Conservation (phyloP, 2,888 invertebrate species). For the Ophion ellenae region DNA sequence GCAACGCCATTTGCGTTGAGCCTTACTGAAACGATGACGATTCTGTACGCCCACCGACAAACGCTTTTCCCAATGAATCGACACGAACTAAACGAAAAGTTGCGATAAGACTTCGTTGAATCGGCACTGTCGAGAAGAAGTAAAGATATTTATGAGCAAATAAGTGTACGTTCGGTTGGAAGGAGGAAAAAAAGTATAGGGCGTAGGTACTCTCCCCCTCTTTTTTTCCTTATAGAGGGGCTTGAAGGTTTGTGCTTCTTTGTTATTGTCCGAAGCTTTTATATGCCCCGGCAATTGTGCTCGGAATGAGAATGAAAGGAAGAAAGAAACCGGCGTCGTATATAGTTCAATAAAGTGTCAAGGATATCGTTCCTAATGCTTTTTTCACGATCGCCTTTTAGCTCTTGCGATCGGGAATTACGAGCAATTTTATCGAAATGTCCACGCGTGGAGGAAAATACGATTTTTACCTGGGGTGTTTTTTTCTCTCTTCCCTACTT, state of each 20-base stretch:
- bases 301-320: conserved; percentile 27
- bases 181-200: conserved; percentile 15
- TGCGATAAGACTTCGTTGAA: conserved; percentile 16
- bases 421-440: conserved; percentile 46
- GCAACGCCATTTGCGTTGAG: not conserved
- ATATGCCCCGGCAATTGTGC: conserved; percentile 27
- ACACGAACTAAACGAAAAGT: conserved; percentile 33
- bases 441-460: conserved; percentile 21
- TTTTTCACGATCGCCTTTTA: conserved; percentile 16
- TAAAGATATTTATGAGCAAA: conserved; percentile 45
- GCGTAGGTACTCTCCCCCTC: not conserved
- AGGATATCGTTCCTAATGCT: not conserved
- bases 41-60: not conserved
- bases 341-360: conserved; percentile 12
- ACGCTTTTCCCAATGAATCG: conserved; percentile 14
- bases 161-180: conserved; percentile 19
- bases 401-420: conserved; percentile 20
- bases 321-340: conserved; percentile 10
- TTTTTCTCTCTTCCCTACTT: not conserved
- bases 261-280: conserved; percentile 28
- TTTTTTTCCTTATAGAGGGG: not conserved
- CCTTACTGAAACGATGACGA: conserved; percentile 12
- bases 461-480: not conserved
- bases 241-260: conserved; percentile 18
- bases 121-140: conserved; percentile 39